Percentiles rank a stretch among this genome's conserved stretches.
Conservation (phyloP, 2,888 invertebrate species). For the Thymelicus sylvestris region DNA sequence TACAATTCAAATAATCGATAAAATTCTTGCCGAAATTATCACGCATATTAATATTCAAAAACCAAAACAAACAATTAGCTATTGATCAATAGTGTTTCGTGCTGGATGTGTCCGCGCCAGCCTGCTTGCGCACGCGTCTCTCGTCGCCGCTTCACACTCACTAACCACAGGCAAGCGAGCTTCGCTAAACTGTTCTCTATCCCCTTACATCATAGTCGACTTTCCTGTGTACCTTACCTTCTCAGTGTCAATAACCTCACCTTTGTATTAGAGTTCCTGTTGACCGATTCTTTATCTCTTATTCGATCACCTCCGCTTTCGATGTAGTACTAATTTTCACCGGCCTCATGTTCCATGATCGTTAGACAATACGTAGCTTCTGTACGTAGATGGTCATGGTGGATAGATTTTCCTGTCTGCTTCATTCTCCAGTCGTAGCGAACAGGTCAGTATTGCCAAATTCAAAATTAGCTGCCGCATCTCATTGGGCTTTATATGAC, state of each 20-base stretch:
- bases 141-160: conserved; percentile 70
- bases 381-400: conserved; percentile 15
- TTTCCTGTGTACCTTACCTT: conserved; percentile 38
- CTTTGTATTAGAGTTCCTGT: conserved; percentile 20
- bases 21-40: too few species aligned
- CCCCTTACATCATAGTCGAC: conserved; percentile 31
- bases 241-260: conserved; percentile 34
- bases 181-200: conserved; percentile 41
- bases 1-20: conserved; percentile 24
- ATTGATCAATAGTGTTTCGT: conserved; percentile 12
- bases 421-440: conserved; percentile 15
- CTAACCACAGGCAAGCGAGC: conserved; percentile 45
- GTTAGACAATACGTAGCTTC: conserved; percentile 27
- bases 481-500: conserved; percentile 27
- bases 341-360: conserved; percentile 22
- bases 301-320: conserved; percentile 39
- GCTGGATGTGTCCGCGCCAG: conserved; percentile 37
- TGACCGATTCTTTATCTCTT: conserved; percentile 10
- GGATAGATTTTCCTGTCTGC: conserved; percentile 19
- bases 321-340: conserved; percentile 40
- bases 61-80: too few species aligned
- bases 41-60: too few species aligned
- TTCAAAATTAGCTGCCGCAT: conserved; percentile 30
- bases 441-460: conserved; percentile 30
- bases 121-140: conserved; percentile 59